Evolutionary conservation across 1,140 invertebrate species (phyloP), one percentile per base, ranked within the genome.

Genomic region (Acromyrmex echinatior): DNA sequence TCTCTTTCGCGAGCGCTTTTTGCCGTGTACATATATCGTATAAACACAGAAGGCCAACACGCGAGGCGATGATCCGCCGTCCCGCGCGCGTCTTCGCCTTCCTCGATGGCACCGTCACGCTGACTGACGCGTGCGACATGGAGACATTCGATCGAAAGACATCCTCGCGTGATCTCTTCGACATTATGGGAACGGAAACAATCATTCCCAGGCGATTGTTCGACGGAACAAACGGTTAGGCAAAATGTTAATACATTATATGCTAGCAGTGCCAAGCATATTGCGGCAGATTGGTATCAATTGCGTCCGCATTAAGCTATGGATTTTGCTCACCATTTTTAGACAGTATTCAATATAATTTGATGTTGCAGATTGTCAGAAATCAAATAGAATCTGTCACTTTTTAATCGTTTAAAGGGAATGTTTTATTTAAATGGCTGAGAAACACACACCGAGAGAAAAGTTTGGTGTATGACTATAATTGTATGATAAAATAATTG

Each of bases 21-120:
- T 73, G 65, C 25, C 53, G 12, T 45, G 5, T 28, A 73, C 35
- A 39, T 28, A 73, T 21, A 39, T 35, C 18, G n/a, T 49, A 70
- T 56, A 81, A 82, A 68, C 53, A 60, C 80, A 53, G 31, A 82
- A 73, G 25, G 80, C 80, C 62, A 74, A 62, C 53, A 82, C 56
- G 79, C 35, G 53, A 81, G n/a, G 28, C 66, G 51, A 81, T 14
- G 65, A 73, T 73, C 79, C 80, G 53, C 65, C 65, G 79, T 28
- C 51, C 31, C 78, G 63, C 49, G 65, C 79, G 66, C 35, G 56
- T 60, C 56, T 62, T 62, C 60, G 35, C 25, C 51, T 81, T 81
- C n/a, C 65, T 86, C 65, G 77, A 70, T 56, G 78, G 62, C 39
- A 49, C 53, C 65, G 45, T 56, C 58, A 45, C 66, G 35, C 66